Percentiles rank a stretch among this genome's conserved stretches.
phyloP scores from a whole-genome alignment of 2,888 invertebrate species.

The Ophion ventricosus region DNA sequence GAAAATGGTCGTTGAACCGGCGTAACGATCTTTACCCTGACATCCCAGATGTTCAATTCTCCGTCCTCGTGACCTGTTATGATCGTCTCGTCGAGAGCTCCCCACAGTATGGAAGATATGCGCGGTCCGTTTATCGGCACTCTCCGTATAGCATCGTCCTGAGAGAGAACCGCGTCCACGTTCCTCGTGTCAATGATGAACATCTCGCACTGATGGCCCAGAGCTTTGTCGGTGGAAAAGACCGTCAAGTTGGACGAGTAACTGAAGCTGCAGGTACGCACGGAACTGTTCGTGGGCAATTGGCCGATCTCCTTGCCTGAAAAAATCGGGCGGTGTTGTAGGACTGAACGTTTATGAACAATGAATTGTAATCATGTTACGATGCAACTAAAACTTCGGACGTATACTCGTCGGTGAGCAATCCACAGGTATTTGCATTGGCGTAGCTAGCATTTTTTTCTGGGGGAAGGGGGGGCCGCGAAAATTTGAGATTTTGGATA shows the following conservation, averaged over 20 bases:
- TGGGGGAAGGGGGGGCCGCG: no score
- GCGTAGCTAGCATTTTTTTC: no score
- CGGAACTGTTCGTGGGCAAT: slow-evolving; percentile 92
- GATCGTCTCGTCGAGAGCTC: slow-evolving; percentile 94
- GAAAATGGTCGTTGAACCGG: not conserved
- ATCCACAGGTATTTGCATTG: no score
- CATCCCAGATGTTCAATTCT: slow-evolving; percentile 96
- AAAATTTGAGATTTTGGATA: no score
- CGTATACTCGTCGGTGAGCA: no score
- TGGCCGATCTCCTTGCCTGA: slow-evolving; percentile 90
- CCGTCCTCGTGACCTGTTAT: slow-evolving; percentile 98
- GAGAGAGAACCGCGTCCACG: slow-evolving; percentile 88
- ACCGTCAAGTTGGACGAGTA: slow-evolving; percentile 96
- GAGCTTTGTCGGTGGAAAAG: slow-evolving; percentile 96
- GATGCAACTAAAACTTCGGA: not conserved
- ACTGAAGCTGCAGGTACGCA: slow-evolving; percentile 95
- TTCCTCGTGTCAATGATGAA: slow-evolving; percentile 93
- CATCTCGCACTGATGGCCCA: slow-evolving; percentile 95
- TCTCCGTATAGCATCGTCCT: slow-evolving; percentile 89
- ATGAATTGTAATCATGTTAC: not conserved
- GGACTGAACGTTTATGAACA: slow-evolving; percentile 9
- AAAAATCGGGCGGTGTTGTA: not conserved
- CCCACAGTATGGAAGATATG: slow-evolving; percentile 97
- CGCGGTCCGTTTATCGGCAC: slow-evolving; percentile 93
- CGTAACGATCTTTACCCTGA: slow-evolving; percentile 86